Base-by-base conservation (phyloP, 2,888 invertebrate genomes). In the Mimachlamys varia region DNA sequence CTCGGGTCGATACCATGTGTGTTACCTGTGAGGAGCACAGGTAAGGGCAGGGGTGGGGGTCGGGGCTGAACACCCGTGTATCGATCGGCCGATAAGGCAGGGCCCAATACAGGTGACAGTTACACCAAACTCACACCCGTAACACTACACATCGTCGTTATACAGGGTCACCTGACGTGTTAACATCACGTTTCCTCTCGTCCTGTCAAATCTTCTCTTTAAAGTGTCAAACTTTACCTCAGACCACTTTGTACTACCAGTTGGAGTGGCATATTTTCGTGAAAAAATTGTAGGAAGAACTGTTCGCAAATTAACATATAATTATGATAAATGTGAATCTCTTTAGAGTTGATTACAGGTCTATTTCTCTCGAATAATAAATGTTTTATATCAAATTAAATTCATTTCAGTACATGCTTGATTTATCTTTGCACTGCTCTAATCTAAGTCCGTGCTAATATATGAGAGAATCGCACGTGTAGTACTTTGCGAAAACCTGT, bases 41-140 rank as follows among this genome's bases (percentile, higher is more conserved):
- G 33, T 76, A 76, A 76, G 76, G 76, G 76, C 33, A 76, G 15
- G 76, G 76, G 76, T 76, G 76, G 76, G 76, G 76, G 19, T 22
- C 22, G 15, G 33, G 76, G 76, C 76, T 76, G 33, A 76, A 76
- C 33, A 76, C 76, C 76, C 76, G 33, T 27, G 76, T 76, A 76
- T 76, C 12, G 76, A 76, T 76, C 33, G 33, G 0, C 76, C 22
- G 76, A 76, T 76, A 76, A 76, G 76, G 33, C 76, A 76, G 2
- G 76, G 76, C 13, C 33, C 76, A 76, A 76, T 76, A 76, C 76
- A 76, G 76, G 33, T 33, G 27, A 76, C 33, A 76, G 58, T 3
- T 58, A 58, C 15, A 22, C 22, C 58, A 58, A 58, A 58, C 76
- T 33, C 12, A 27, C 33, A 76, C 33, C 27, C 76, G 27, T 76